These are phyloP conservation scores for Crocallis elinguaria DNA, from an alignment of 2,888 invertebrate genomes.

Conservation along the genomic window DNA sequence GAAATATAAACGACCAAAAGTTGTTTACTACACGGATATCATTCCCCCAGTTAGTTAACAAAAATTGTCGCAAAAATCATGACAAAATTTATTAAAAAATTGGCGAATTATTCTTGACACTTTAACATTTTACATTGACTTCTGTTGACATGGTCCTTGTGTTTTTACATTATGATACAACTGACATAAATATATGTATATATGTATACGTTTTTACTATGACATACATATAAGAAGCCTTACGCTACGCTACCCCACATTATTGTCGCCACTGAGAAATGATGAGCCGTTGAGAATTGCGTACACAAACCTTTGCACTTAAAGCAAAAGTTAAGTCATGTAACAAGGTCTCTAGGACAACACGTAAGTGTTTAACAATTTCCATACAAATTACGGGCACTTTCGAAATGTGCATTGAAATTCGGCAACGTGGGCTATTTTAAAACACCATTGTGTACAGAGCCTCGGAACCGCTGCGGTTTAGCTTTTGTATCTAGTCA, in stretches of 20 bases:
- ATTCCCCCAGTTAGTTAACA: no score
- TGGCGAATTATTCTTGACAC: no score
- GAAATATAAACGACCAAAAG: no score
- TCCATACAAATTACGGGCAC: constrained; percentile 79
- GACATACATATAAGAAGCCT: background rate
- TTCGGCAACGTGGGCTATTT: constrained; percentile 62
- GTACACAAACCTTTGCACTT: constrained; percentile 40
- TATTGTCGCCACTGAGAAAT: background rate
- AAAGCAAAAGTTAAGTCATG: constrained; percentile 61
- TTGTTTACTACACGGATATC: no score
- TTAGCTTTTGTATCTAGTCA: constrained; percentile 3
- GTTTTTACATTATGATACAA: no score
- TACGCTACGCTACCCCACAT: background rate
- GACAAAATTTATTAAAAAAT: no score
- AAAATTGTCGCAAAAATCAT: no score
- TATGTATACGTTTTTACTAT: no score
- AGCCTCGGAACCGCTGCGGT: constrained; percentile 29
- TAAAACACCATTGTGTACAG: constrained; percentile 63
- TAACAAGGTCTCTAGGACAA: constrained; percentile 70
- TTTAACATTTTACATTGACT: no score
- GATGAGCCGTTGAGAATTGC: constrained; percentile 23
- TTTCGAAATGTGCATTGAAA: constrained; percentile 76
- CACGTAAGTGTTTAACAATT: constrained; percentile 68
- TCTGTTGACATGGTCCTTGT: no score
- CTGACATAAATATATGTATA: no score